A percentile compares a stretch with the other conserved stretches of the same genome.
phyloP scores from a whole-genome alignment of 2,113 vertebrate genomes.

The Riparia riparia region DNA sequence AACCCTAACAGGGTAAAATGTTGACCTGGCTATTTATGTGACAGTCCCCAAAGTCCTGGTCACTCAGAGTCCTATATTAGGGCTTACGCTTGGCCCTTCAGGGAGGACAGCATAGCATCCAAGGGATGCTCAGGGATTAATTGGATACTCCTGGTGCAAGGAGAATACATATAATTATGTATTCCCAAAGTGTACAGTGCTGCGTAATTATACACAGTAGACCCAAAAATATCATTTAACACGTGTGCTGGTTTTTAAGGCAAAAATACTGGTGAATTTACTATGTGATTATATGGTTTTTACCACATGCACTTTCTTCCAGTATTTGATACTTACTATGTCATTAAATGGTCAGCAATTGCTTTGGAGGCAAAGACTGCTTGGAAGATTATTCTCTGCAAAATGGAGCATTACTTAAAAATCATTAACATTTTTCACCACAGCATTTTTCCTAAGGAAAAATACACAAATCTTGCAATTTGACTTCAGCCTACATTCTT shows the following conservation, averaged over 20 bases:
- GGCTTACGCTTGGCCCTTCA: constrained; percentile 21
- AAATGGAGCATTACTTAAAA: constrained; percentile 69
- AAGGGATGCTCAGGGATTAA: constrained; percentile 61
- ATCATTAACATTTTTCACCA: constrained; percentile 61
- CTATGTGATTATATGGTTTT: constrained; percentile 75
- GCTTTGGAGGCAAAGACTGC: constrained; percentile 66
- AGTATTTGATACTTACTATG: constrained; percentile 68
- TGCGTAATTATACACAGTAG: constrained; percentile 70
- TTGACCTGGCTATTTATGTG: not conserved
- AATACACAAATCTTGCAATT: constrained; percentile 4
- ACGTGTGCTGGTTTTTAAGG: constrained; percentile 77
- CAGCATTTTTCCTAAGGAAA: constrained; percentile 62
- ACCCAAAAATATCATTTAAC: constrained; percentile 79
- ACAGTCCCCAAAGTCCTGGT: not conserved
- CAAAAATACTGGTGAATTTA: constrained; percentile 77
- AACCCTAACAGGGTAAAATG: not conserved
- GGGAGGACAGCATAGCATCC: constrained; percentile 38
- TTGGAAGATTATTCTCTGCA: constrained; percentile 55
- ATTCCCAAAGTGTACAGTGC: constrained; percentile 56
- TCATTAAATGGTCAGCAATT: constrained; percentile 73
- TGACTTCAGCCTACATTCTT: constrained; percentile 1
- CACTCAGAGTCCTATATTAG: not conserved
- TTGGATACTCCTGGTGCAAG: constrained; percentile 62
- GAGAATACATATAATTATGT: constrained; percentile 44
- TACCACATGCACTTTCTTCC: constrained; percentile 72